These are phyloP conservation scores for Urophycis tenuis DNA, from an alignment of 2,797 vertebrate genomes.

Conservation along the genomic window DNA sequence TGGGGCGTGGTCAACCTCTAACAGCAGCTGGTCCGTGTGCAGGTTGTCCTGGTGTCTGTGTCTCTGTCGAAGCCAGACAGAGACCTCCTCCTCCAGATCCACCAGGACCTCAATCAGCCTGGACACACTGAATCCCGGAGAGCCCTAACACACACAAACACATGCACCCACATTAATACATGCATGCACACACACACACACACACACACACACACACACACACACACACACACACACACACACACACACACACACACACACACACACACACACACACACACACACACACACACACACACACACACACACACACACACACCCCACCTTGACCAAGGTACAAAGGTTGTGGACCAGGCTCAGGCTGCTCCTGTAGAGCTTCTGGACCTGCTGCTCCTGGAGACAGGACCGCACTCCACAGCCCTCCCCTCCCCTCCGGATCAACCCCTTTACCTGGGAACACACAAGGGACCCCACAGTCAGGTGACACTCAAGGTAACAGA, in stretches of 20 bases:
- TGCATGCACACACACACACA: background rate
- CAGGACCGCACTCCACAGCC: slow-evolving; percentile 67
- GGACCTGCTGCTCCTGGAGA: slow-evolving; percentile 53
- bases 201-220: background rate
- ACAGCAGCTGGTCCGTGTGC: background rate
- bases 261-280: too few species aligned
- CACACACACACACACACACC: too few species aligned
- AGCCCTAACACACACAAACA: background rate
- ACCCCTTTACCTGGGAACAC: slow-evolving; percentile 55
- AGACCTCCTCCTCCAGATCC: background rate
- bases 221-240: background rate
- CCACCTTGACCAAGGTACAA: slow-evolving; percentile 45
- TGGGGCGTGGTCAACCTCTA: background rate
- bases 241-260: too few species aligned
- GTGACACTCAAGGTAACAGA: too few species aligned
- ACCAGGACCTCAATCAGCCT: background rate
- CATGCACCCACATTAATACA: background rate
- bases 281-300: too few species aligned
- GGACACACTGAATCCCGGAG: slow-evolving; percentile 1
- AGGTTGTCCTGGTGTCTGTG: background rate
- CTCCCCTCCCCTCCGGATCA: slow-evolving; percentile 65
- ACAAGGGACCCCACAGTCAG: background rate
- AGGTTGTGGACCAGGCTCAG: slow-evolving; percentile 70
- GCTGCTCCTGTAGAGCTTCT: slow-evolving; percentile 67
- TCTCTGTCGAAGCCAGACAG: background rate